Evolutionary conservation across 2,888 invertebrate genomes (phyloP).

Genomic region (Mesoligia furuncula): DNA sequence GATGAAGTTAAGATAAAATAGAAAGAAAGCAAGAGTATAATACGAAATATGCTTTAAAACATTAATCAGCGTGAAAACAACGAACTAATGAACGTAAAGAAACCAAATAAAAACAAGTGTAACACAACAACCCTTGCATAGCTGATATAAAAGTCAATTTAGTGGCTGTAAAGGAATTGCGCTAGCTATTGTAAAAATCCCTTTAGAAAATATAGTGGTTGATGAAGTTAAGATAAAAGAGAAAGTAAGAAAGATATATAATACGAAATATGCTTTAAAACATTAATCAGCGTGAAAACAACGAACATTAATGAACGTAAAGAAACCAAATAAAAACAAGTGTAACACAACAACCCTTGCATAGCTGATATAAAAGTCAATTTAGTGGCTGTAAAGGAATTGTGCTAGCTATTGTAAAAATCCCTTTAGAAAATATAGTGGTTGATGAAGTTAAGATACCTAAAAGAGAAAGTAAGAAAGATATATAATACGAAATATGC

Average conservation of each 20-base stretch:
- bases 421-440: too few species aligned
- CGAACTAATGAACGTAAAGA: background rate
- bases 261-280: background rate
- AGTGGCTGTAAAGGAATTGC: background rate
- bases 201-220: background rate
- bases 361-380: too few species aligned
- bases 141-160: background rate
- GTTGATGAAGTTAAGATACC: too few species aligned
- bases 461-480: too few species aligned
- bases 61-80: background rate
- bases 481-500: background rate
- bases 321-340: slow-evolving; percentile 23
- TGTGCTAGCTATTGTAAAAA: too few species aligned
- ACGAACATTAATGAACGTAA: background rate
- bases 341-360: slow-evolving; percentile 67
- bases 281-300: background rate
- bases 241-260: background rate
- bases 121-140: slow-evolving; percentile 69
- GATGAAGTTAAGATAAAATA: too few species aligned
- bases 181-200: background rate
- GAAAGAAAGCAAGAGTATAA: too few species aligned
- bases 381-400: too few species aligned
- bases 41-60: background rate
- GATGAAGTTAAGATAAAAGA: background rate
- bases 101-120: slow-evolving; percentile 30